These are phyloP conservation scores for Dryobota labecula DNA, from an alignment of 2,888 invertebrate genomes.

Conservation along the genomic window DNA sequence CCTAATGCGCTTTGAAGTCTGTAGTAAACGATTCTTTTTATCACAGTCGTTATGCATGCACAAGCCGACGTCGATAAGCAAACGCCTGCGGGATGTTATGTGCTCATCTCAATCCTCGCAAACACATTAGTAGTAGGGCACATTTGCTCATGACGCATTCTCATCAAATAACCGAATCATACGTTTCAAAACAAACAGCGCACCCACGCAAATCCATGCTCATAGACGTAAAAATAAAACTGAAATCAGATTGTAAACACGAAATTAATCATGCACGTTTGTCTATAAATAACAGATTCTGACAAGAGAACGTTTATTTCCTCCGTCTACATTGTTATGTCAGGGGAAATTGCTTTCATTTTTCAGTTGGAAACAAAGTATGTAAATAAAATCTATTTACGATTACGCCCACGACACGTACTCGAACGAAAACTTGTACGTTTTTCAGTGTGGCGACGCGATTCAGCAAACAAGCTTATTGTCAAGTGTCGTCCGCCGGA, in stretches of 20 bases:
- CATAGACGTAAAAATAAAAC: slow-evolving; percentile 60
- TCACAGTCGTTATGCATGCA: slow-evolving; percentile 67
- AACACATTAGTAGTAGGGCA: slow-evolving; percentile 61
- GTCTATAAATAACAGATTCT: slow-evolving; percentile 65
- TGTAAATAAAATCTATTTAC: slow-evolving; percentile 73
- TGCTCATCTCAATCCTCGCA: slow-evolving; percentile 64
- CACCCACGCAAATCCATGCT: slow-evolving; percentile 56
- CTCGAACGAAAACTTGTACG: slow-evolving; percentile 40
- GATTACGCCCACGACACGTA: slow-evolving; percentile 41
- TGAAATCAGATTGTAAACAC: slow-evolving; percentile 63
- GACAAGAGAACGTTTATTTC: slow-evolving; percentile 69
- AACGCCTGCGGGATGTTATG: slow-evolving; percentile 66
- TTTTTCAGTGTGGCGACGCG: slow-evolving; percentile 63
- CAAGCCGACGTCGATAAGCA: slow-evolving; percentile 63
- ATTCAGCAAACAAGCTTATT: slow-evolving; percentile 77
- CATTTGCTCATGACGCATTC: slow-evolving; percentile 60
- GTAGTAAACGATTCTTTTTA: slow-evolving; percentile 67
- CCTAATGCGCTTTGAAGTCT: slow-evolving; percentile 64
- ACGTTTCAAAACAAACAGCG: slow-evolving; percentile 61
- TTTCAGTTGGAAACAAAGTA: slow-evolving; percentile 74
- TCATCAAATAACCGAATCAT: slow-evolving; percentile 60
- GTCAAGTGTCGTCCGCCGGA: slow-evolving; percentile 69
- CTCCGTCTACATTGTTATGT: slow-evolving; percentile 69
- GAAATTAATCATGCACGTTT: slow-evolving; percentile 66
- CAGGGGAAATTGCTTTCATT: slow-evolving; percentile 78